These are phyloP conservation scores for Dasyurus viverrinus DNA, from an alignment of 2,113 vertebrate species.

Conservation along the genomic window DNA sequence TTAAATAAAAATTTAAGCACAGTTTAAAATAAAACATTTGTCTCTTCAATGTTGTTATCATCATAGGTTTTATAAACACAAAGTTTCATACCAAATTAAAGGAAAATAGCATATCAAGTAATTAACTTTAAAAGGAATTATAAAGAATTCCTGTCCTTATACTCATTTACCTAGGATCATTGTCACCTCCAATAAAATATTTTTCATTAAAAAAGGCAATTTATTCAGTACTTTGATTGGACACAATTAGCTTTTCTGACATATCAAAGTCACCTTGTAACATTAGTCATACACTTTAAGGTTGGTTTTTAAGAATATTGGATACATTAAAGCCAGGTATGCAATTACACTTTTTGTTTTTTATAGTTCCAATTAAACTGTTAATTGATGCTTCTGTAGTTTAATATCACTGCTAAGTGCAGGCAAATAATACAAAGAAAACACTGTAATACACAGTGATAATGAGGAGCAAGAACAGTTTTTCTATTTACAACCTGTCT, in stretches of 20 bases:
- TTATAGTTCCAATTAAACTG: constrained; percentile 51
- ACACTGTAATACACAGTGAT: constrained; percentile 74
- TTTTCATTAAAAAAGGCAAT: constrained; percentile 81
- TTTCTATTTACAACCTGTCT: constrained; percentile 77
- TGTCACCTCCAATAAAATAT: constrained; percentile 75
- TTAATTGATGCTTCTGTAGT: constrained; percentile 74
- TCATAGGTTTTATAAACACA: constrained; percentile 48
- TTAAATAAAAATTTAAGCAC: neutral
- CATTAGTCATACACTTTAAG: constrained; percentile 56
- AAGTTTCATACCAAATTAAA: constrained; percentile 47
- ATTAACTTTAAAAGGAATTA: constrained; percentile 72
- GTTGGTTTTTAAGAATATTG: neutral
- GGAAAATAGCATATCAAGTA: constrained; percentile 74
- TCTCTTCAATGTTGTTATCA: neutral
- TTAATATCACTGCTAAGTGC: constrained; percentile 69
- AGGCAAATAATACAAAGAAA: constrained; percentile 75
- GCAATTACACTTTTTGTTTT: constrained; percentile 56
- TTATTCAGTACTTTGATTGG: constrained; percentile 77
- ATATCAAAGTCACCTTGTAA: constrained; percentile 78
- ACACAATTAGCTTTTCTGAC: constrained; percentile 78
- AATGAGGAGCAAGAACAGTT: constrained; percentile 73
- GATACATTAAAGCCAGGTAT: constrained; percentile 68
- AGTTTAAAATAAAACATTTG: constrained; percentile 9
- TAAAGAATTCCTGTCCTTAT: constrained; percentile 78
- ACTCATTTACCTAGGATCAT: constrained; percentile 72